A percentile compares a stretch with the other conserved stretches of the same genome.
Evolutionary conservation across 2,888 invertebrate genomes (phyloP).

Genomic region (Coenonympha glycerion): DNA sequence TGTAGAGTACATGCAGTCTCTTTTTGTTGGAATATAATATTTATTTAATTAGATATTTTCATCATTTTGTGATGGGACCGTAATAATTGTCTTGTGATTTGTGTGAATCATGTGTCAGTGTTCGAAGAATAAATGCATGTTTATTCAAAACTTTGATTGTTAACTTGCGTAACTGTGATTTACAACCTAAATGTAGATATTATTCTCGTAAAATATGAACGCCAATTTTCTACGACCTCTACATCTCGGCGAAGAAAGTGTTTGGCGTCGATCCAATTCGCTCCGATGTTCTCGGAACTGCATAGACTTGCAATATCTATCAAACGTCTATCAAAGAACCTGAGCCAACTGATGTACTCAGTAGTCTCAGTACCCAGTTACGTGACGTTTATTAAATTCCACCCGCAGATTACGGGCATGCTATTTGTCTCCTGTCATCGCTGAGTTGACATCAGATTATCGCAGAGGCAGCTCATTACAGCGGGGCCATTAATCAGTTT

Average conservation of each 20-base stretch:
- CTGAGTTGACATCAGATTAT: conserved; percentile 23
- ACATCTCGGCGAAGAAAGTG: conserved; percentile 44
- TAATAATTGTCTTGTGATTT: neutral
- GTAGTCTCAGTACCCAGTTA: too few species aligned
- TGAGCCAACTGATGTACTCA: conserved; percentile 9
- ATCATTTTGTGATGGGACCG: too few species aligned
- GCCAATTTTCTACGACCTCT: conserved; percentile 42
- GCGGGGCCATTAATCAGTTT: conserved; percentile 30
- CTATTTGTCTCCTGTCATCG: conserved; percentile 26
- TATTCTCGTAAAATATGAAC: conserved; percentile 37
- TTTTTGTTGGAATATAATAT: too few species aligned
- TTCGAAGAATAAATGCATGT: neutral
- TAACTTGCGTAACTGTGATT: conserved; percentile 4
- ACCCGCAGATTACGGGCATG: neutral
- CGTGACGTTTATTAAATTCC: conserved; percentile 6
- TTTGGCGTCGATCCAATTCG: conserved; percentile 58
- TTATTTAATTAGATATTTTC: too few species aligned
- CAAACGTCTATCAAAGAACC: conserved; percentile 14
- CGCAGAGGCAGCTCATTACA: conserved; percentile 28
- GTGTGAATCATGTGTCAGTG: neutral
- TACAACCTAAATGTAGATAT: conserved; percentile 15
- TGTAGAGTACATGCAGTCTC: too few species aligned
- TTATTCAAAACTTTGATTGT: neutral
- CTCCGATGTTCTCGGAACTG: conserved; percentile 60
- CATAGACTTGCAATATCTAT: conserved; percentile 26